Evolutionary conservation across 2,888 invertebrate genomes (phyloP), one percentile per base, ranked within the genome.

Genomic region (Cosmia pyralina): DNA sequence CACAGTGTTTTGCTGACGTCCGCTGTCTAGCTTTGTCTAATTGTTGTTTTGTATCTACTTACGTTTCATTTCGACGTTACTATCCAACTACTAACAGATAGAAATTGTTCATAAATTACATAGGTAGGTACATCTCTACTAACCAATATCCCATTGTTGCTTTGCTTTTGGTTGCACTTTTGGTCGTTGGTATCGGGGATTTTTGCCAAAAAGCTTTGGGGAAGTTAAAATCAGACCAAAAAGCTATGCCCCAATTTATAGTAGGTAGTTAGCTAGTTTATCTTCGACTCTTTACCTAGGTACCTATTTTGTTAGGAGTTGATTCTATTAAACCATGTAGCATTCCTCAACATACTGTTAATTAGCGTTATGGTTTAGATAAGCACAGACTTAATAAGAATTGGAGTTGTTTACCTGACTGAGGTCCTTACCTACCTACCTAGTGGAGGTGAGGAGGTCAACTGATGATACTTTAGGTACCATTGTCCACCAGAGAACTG

Each of bases 1-100:
- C 94, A 95, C 95, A 92, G 89, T 88, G 92, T 93, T 94, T 93
- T 92, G 92, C 91, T 92, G 91, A 90, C 90, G 91, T 90, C 89
- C 90, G 86, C 87, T 88, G 85, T 88, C 88, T 86, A 88, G 85
- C 88, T 88, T 88, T 87, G 84, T 86, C 76, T 86, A 86, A 86
- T 86, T 86, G 86, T 88, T 87, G 86, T 88, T 87, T 87, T 84
- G 81, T 89, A 88, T 88, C 88, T 90, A 90, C 92, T 92, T 91
- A 92, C 91, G 90, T 91, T 91, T 87, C 81, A 88, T 90, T 90
- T 88, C 77, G 88, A 88, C 68, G 77, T 77, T 83, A 76, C 67
- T 66, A 68, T 64, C 73, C 52, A 62, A 69, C 69, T 64, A 60
- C 69, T 72, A 53, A 34, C 28, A 63, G 60, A 55, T 69, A 84